Base-by-base conservation (phyloP, 2,888 invertebrate species). In the Gymnosoma rotundatum region DNA sequence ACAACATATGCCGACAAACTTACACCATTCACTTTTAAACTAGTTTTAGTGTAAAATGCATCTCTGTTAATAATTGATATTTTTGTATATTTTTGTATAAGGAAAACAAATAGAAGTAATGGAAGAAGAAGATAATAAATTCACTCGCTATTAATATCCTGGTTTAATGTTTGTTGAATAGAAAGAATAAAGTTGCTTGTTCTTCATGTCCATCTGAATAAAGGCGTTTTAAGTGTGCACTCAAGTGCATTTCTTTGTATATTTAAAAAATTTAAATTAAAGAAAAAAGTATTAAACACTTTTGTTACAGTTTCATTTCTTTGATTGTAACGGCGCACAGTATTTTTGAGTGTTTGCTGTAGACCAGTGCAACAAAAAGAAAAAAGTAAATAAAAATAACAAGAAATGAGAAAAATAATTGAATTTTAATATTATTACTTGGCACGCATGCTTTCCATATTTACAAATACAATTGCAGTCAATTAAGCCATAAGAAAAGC, bases 1-100 rank as follows among this genome's bases (percentile, higher is more conserved):
- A 89, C 90, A 90, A 89, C 89, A 83, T 78, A 63, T 73, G 78
- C 64, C 72, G 54, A 64, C 66, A 61, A 52, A 60, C 66, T 87
- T 48, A 45, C 48, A 42, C 16, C 16, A 0, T 16, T 38, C 12
- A 14, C 14, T 67, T 16, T n/a, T 16, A 25, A 69, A 75, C 67
- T 52, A 66, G 64, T 82, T 66, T 36, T 32, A 16, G 3, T 56
- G 12, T 42, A 64, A 70, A 75, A 56, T 75, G 52, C 70, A 82
- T 42, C 52, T 54, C 70, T 70, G 67, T 56, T 78, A 56, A 67
- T 61, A 76, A 81, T 64, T 64, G 48, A 48, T 60, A 54, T 45
- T 50, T 54, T 42, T 25, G 12, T 42, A n/a, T n/a, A n/a, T n/a
- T n/a, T n/a, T 38, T 25, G 12, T 42, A 20, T 8, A 48, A 45